Evolutionary conservation across 2,888 invertebrate species (phyloP), one percentile per base, ranked within the genome.

Genomic region (Eupithecia inturbata): DNA sequence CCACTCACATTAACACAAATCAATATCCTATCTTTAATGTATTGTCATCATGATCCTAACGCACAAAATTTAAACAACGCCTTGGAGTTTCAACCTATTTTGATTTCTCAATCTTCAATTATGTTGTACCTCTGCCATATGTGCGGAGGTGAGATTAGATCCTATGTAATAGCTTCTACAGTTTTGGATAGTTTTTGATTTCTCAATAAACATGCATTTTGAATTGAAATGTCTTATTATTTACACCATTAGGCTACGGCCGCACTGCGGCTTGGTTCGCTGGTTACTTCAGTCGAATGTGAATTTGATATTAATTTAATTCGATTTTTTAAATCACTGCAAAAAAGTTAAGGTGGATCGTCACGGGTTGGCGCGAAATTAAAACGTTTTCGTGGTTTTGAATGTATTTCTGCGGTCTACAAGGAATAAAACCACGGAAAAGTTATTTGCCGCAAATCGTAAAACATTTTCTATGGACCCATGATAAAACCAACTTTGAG

Each of bases 171-270:
- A 82, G 88, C 89, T 91, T 89, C 84, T 88, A 89, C 85, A 85
- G 84, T 85, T 85, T 91, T 88, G 91, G 88, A 90, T 89, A 89
- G 83, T 86, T 90, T 89, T 89, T 86, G 86, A 85, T 86, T 86
- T 83, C 87, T 88, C 81, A 91, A 87, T 90, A 89, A 92, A 91
- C 85, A 87, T 91, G 88, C 91, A 91, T 89, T 88, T 77, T 67
- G 67, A 76, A 77, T 49, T 45, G n/a, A 49, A 57, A 14, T 22
- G 31, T 72, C 68, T 70, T 71, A 10, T 69, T 60, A 22, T 26
- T 36, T 53, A 41, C 68, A 45, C 14, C 33, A 12, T 57, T 10
- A 28, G 28, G 12, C 26, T 14, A 12, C 22, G 45, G n/a, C 2
- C 45, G n/a, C 45, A 45, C 45, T 45, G 45, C n/a, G n/a, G n/a